Base-by-base conservation (phyloP, 2,797 vertebrate genomes). In the Myotis daubentonii region DNA sequence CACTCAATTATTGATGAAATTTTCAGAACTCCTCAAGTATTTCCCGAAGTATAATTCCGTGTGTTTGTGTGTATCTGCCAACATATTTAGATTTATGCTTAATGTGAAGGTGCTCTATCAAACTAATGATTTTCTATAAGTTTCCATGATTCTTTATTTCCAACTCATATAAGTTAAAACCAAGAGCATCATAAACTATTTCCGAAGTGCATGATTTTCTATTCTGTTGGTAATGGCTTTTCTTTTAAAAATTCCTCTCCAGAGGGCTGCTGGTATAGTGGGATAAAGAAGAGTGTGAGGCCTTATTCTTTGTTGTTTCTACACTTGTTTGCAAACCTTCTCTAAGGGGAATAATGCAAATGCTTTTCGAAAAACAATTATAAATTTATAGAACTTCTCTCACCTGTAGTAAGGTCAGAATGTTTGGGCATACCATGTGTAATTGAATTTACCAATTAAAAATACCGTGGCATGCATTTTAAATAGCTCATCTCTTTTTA, bases 151-250 rank as follows among this genome's bases (percentile, higher is more conserved):
- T 41, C 3, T 8, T 70, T 85, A 65, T 66, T 94, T 91, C 13
- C 78, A 55, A 89, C 89, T 83, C 41, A 89, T 79, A 89, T 62
- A 82, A 72, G 19, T 71, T 91, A 72, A 89, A 91, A 86, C 30
- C n/a, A 78, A 4, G 25, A 71, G 1, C 76, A 36, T 79, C 62
- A 70, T 74, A 83, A 82, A 76, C 89, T 79, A 44, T 62, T 83
- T 1, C 62, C 83, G 72, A 79, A 72, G 66, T 22, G 4, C 47
- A 44, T 68, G 10, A n/a, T 57, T 79, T 71, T 80, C n/a, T 83
- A 15, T 75, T 79, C 49, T 89, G 47, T 82, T 87, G 22, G 8
- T 41, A 65, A 71, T 60, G 41, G 10, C 66, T 71, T 81, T 83
- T 74, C 38, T 53, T 82, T 62, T 23, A 13, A 16, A 78, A 78